Conservation (phyloP, 2,797 vertebrate genomes). For the Chromis chromis region DNA sequence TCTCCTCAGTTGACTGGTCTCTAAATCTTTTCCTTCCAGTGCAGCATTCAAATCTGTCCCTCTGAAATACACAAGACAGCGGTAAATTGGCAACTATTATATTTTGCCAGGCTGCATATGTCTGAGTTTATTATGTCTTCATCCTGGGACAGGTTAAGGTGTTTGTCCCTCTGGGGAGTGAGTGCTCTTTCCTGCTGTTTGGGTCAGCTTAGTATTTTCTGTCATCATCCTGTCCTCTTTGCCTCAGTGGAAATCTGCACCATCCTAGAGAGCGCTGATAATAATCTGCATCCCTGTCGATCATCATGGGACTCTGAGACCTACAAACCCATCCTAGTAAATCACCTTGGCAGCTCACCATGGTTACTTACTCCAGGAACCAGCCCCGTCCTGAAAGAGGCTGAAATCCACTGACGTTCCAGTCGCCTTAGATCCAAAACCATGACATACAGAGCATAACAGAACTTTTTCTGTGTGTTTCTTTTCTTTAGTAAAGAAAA, state of each 20-base stretch:
- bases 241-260: slow-evolving; percentile 36
- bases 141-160: slow-evolving; percentile 24
- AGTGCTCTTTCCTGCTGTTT: slow-evolving; percentile 32
- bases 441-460: background rate
- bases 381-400: slow-evolving; percentile 6
- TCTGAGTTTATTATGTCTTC: slow-evolving; percentile 30
- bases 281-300: slow-evolving; percentile 64
- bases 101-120: slow-evolving; percentile 34
- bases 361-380: slow-evolving; percentile 17
- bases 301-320: slow-evolving; percentile 45
- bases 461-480: background rate
- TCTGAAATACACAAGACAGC: slow-evolving; percentile 14
- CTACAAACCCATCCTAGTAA: slow-evolving; percentile 24
- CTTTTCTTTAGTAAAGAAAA: background rate
- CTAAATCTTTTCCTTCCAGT: slow-evolving; percentile 21
- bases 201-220: slow-evolving; percentile 39
- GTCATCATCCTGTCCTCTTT: slow-evolving; percentile 40
- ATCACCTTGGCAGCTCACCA: slow-evolving; percentile 32
- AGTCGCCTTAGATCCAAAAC: background rate
- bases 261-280: slow-evolving; percentile 43
- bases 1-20: background rate
- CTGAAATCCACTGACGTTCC: slow-evolving; percentile 13
- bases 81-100: slow-evolving; percentile 9
- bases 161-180: slow-evolving; percentile 42
- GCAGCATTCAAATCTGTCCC: background rate